phyloP scores from a whole-genome alignment of 2,888 invertebrate genomes.

The Frankliniella fusca region DNA sequence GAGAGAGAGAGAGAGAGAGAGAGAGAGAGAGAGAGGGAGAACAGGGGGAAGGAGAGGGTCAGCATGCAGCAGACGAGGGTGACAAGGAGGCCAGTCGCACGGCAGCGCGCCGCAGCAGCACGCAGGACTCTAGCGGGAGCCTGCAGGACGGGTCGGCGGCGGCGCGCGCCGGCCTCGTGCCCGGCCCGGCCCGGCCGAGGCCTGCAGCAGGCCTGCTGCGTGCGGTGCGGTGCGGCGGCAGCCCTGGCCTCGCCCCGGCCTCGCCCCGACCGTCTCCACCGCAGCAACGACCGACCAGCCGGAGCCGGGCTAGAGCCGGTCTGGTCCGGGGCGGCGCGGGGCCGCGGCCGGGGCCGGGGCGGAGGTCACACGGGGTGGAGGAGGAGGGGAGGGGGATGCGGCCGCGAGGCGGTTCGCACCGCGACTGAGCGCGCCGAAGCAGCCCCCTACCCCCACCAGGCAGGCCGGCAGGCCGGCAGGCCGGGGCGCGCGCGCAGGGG shows the following conservation, averaged over 20 bases:
- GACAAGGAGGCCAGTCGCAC: not conserved
- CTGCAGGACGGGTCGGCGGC: not conserved
- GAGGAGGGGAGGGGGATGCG: conserved; percentile 2
- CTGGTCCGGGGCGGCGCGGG: not conserved
- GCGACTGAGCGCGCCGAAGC: conserved; percentile 6
- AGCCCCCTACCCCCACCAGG: conserved; percentile 3
- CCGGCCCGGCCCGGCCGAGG: not conserved
- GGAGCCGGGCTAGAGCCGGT: not conserved
- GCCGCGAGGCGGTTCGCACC: not conserved
- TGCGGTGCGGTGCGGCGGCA: not conserved
- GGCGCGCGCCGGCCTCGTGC: conserved; percentile 1
- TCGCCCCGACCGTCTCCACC: not conserved
- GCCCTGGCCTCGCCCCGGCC: not conserved
- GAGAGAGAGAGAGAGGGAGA: not conserved
- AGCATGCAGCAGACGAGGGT: not conserved
- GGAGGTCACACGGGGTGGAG: not conserved
- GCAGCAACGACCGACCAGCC: not conserved
- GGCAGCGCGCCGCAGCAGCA: not conserved
- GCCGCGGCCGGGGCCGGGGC: not conserved
- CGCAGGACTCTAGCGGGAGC: not conserved
- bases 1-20: no score
- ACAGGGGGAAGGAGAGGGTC: not conserved
- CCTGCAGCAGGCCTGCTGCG: not conserved
- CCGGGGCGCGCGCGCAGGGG: not conserved
- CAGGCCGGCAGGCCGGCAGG: no score